phyloP scores from a whole-genome alignment of 2,888 invertebrate species.

The Operophtera brumata region DNA sequence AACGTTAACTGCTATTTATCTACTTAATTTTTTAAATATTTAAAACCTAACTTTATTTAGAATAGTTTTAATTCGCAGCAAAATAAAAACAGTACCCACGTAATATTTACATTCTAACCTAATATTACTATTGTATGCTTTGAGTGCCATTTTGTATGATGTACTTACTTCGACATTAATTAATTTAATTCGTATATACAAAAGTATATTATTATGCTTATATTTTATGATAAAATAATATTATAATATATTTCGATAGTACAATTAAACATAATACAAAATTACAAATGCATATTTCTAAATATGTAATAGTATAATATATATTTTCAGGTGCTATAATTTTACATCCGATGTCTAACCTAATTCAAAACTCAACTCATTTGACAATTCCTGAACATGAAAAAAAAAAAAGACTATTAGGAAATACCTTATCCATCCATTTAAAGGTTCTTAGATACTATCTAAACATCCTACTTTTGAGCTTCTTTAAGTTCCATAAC shows the following conservation, averaged over 20 bases:
- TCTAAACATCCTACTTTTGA: constrained; percentile 20
- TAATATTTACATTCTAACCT: neutral
- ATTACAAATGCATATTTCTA: neutral
- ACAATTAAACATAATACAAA: neutral
- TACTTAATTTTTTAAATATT: neutral
- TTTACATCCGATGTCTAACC: neutral
- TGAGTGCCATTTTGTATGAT: neutral
- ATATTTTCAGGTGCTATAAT: neutral
- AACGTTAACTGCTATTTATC: constrained; percentile 24
- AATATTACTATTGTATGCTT: neutral
- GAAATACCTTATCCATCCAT: constrained; percentile 11
- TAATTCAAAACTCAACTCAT: neutral
- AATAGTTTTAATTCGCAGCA: neutral
- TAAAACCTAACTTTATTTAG: neutral
- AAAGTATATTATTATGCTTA: neutral
- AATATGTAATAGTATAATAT: neutral
- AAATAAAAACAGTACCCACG: neutral
- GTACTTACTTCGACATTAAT: neutral
- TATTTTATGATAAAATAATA: neutral
- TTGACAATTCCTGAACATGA: neutral
- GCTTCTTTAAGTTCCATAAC: constrained; percentile 14
- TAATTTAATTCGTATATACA: neutral
- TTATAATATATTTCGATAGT: neutral
- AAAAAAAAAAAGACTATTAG: no score
- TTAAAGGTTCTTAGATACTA: constrained; percentile 13